Percentiles rank a stretch among this genome's conserved stretches.
Evolutionary conservation across 1,140 invertebrate species (phyloP).

Genomic region (Portunus trituberculatus): DNA sequence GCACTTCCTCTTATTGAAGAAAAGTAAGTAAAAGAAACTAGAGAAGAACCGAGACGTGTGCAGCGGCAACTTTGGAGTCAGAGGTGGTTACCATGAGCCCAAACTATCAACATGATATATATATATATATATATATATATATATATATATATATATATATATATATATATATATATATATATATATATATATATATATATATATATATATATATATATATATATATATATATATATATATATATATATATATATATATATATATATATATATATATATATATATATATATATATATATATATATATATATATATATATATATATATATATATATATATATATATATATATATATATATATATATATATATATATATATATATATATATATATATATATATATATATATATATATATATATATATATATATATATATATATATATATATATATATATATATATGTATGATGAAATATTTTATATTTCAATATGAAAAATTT

Average conservation of each 20-base stretch:
- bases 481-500: no score
- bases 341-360: conserved; percentile 29
- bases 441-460: conserved; percentile 54
- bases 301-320: conserved; percentile 43
- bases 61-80: no score
- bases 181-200: not conserved
- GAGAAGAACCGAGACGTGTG: no score
- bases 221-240: not conserved
- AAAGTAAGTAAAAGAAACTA: no score
- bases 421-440: conserved; percentile 47
- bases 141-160: conserved; percentile 25
- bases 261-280: not conserved
- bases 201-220: conserved; percentile 27
- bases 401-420: not conserved
- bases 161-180: not conserved
- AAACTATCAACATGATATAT: no score
- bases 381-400: conserved; percentile 60
- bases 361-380: conserved; percentile 57
- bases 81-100: no score
- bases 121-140: conserved; percentile 38
- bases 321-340: not conserved
- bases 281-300: conserved; percentile 30
- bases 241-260: not conserved
- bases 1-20: no score
- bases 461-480: no score